Evolutionary conservation across 92 coral and sea anemone species (phyloP).

Genomic region (Plumapathes pennacea): DNA sequence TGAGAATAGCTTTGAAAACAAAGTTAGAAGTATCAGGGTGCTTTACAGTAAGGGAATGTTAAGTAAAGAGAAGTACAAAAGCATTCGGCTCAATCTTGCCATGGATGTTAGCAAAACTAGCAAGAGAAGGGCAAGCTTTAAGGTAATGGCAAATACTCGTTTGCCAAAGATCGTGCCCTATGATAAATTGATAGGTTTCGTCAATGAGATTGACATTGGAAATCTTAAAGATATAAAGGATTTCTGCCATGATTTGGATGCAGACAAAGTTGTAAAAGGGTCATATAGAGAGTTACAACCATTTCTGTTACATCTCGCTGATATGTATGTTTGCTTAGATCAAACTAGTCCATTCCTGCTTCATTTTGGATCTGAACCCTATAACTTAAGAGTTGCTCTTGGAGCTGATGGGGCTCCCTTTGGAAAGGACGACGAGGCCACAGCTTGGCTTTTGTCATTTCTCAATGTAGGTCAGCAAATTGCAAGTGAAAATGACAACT

Average conservation of each 20-base stretch:
- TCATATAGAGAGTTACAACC: slow-evolving; percentile 52
- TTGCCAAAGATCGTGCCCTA: slow-evolving; percentile 53
- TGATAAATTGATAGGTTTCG: slow-evolving; percentile 46
- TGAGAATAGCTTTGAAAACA: slow-evolving; percentile 33
- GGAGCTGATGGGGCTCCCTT: slow-evolving; percentile 62
- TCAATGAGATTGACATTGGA: slow-evolving; percentile 40
- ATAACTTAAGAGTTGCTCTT: slow-evolving; percentile 48
- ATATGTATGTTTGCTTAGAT: slow-evolving; percentile 43
- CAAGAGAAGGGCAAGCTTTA: slow-evolving; percentile 13
- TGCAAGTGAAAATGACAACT: slow-evolving; percentile 46
- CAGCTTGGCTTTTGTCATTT: slow-evolving; percentile 48
- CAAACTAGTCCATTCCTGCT: slow-evolving; percentile 24
- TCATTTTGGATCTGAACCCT: slow-evolving; percentile 46
- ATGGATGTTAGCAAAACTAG: slow-evolving; percentile 2
- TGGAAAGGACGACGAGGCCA: slow-evolving; percentile 57
- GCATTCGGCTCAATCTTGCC: slow-evolving; percentile 23
- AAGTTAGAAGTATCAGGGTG: slow-evolving; percentile 29
- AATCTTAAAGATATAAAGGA: slow-evolving; percentile 42
- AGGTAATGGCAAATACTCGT: slow-evolving; percentile 13
- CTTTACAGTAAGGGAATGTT: slow-evolving; percentile 36
- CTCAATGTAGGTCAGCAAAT: slow-evolving; percentile 44
- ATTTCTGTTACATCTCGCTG: slow-evolving; percentile 41
- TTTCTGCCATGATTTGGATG: slow-evolving; percentile 38
- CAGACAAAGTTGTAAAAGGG: slow-evolving; percentile 44
- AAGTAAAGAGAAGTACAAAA: slow-evolving; percentile 46